Percentiles rank a stretch among this genome's conserved stretches.
phyloP scores from a whole-genome alignment of 2,888 invertebrate genomes.

The Ormyrus labotus region DNA sequence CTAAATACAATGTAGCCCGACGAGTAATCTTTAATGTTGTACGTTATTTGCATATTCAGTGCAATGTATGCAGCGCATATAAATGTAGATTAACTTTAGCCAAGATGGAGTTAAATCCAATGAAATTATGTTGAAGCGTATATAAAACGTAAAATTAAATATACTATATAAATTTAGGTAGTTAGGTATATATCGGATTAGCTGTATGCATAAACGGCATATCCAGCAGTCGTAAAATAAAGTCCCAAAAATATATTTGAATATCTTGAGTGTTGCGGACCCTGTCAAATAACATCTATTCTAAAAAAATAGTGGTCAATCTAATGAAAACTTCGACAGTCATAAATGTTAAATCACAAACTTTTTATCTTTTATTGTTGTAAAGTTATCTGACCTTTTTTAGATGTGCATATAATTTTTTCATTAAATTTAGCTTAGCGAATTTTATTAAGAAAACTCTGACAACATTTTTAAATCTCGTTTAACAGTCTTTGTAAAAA shows the following conservation, averaged over 20 bases:
- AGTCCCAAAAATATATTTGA: slow-evolving; percentile 45
- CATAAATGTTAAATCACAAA: no score
- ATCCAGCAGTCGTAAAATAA: slow-evolving; percentile 23
- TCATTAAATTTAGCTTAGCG: no score
- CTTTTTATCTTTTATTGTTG: slow-evolving; percentile 10
- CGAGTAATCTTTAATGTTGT: slow-evolving; percentile 72
- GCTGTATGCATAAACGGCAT: background rate
- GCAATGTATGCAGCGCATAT: slow-evolving; percentile 41
- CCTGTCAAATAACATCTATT: background rate
- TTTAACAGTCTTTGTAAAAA: no score
- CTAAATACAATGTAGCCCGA: slow-evolving; percentile 67
- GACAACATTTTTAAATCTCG: no score
- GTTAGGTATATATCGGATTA: slow-evolving; percentile 36
- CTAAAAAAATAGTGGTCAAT: background rate
- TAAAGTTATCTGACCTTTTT: slow-evolving; percentile 49
- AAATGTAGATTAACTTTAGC: slow-evolving; percentile 25
- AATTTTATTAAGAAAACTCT: no score
- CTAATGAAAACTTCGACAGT: background rate
- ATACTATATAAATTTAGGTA: slow-evolving; percentile 52
- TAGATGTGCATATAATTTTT: background rate
- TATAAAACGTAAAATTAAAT: slow-evolving; percentile 45
- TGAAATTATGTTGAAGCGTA: slow-evolving; percentile 49
- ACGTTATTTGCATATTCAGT: slow-evolving; percentile 66
- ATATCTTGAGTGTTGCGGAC: slow-evolving; percentile 43
- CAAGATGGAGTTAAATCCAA: slow-evolving; percentile 48